Conservation (phyloP, 2,797 vertebrate genomes). For the Coilia nasus region DNA sequence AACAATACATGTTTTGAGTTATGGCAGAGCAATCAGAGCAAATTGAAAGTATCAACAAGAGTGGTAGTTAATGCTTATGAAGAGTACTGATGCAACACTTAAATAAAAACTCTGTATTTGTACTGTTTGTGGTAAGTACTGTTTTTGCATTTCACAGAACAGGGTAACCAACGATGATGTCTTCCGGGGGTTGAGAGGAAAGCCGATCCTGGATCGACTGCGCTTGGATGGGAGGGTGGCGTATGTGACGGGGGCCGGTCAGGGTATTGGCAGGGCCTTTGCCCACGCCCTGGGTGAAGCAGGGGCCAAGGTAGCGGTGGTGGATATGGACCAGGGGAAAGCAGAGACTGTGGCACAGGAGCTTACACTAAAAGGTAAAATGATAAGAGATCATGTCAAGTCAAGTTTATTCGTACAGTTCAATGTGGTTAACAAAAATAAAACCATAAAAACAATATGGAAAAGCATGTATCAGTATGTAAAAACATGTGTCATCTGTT, state of each 20-base stretch:
- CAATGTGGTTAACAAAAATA: too few relatives aligned
- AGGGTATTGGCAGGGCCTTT: constrained; percentile 81
- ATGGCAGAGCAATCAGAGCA: too few relatives aligned
- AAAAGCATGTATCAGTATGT: too few relatives aligned
- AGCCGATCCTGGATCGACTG: constrained; percentile 74
- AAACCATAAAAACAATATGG: too few relatives aligned
- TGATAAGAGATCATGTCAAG: rapidly evolving
- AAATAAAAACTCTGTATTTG: too few relatives aligned
- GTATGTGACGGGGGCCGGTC: constrained; percentile 78
- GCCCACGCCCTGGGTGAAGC: constrained; percentile 79
- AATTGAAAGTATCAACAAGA: too few relatives aligned
- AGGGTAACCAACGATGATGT: constrained; percentile 69
- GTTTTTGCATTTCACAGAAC: constrained; percentile 45
- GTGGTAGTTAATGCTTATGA: too few relatives aligned
- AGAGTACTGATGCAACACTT: too few relatives aligned
- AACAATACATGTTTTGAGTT: too few relatives aligned
- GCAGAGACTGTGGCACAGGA: constrained; percentile 73
- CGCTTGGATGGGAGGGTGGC: constrained; percentile 77
- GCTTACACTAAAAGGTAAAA: constrained; percentile 79
- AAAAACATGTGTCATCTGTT: neutral
- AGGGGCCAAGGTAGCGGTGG: constrained; percentile 77
- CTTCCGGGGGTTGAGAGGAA: constrained; percentile 68
- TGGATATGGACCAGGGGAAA: constrained; percentile 73
- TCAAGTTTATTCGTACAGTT: too few relatives aligned
- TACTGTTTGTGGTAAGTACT: neutral